These are phyloP conservation scores for Agelastica alni DNA, from an alignment of 2,888 invertebrate genomes.

Conservation along the genomic window DNA sequence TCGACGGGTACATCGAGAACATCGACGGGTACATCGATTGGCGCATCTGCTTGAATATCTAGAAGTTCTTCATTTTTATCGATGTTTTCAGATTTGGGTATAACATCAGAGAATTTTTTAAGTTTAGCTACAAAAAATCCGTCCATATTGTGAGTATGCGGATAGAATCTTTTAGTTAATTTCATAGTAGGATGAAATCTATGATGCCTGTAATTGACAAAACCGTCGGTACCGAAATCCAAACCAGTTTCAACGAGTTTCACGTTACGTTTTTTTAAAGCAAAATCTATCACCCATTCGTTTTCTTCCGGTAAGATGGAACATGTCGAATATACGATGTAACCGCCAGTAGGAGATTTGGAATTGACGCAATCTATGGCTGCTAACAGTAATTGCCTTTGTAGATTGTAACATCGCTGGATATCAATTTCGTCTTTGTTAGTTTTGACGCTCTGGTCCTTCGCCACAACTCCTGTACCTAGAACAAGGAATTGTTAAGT, in stretches of 20 bases:
- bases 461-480: constrained; percentile 96
- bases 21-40: too few relatives aligned
- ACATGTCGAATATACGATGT: constrained; percentile 98
- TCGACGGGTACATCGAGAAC: too few relatives aligned
- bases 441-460: constrained; percentile 95
- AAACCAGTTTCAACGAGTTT: constrained; percentile 92
- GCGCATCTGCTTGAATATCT: too few relatives aligned
- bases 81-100: constrained; percentile 45
- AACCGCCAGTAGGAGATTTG: constrained; percentile 89
- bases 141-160: constrained; percentile 98
- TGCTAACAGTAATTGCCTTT: constrained; percentile 87
- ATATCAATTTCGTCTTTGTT: constrained; percentile 89
- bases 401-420: constrained; percentile 88
- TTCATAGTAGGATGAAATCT: constrained; percentile 84
- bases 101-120: constrained; percentile 89
- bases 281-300: constrained; percentile 96
- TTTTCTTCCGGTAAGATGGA: constrained; percentile 98
- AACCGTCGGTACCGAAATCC: constrained; percentile 95
- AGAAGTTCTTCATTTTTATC: not conserved
- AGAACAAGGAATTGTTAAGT: not conserved
- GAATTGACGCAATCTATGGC: constrained; percentile 98
- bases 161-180: constrained; percentile 89
- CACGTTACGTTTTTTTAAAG: constrained; percentile 88
- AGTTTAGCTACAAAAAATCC: constrained; percentile 99
- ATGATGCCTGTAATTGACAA: constrained; percentile 81